Conservation (phyloP, 2,113 vertebrate species). For the Hydrolagus affinis region DNA sequence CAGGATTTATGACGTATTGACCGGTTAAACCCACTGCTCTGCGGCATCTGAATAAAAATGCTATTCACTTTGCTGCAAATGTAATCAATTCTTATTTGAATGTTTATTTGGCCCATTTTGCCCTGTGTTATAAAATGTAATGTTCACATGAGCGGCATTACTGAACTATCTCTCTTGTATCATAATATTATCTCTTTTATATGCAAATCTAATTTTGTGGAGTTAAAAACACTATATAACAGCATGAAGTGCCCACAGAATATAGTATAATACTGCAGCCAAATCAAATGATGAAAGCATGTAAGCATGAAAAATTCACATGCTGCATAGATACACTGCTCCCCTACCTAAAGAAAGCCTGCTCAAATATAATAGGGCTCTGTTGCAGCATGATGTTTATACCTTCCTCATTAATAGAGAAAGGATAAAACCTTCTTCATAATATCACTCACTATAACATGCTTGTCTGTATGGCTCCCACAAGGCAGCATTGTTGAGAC, state of each 20-base stretch:
- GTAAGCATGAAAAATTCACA: background rate
- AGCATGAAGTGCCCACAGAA: background rate
- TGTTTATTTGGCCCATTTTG: background rate
- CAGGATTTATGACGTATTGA: constrained; percentile 21
- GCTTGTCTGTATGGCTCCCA: background rate
- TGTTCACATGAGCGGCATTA: background rate
- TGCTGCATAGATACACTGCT: background rate
- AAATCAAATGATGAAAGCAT: background rate
- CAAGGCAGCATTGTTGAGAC: background rate
- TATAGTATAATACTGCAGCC: background rate
- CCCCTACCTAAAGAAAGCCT: background rate
- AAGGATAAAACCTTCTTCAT: background rate
- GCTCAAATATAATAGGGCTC: background rate
- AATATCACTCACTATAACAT: background rate
- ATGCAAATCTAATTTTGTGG: background rate
- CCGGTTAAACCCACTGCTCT: constrained; percentile 6
- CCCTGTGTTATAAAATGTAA: constrained; percentile 4
- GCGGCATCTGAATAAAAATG: background rate
- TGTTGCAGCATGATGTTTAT: constrained; percentile 5
- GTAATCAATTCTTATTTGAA: constrained; percentile 18
- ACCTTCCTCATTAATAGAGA: constrained; percentile 4
- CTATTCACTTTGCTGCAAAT: constrained; percentile 19
- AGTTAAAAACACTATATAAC: background rate
- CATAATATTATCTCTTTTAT: background rate
- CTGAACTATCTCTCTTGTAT: background rate